Percentiles rank a stretch among this genome's conserved stretches.
These are phyloP conservation scores for Cynocephalus volans DNA, from an alignment of 2,113 vertebrate species.

Conservation along the genomic window DNA sequence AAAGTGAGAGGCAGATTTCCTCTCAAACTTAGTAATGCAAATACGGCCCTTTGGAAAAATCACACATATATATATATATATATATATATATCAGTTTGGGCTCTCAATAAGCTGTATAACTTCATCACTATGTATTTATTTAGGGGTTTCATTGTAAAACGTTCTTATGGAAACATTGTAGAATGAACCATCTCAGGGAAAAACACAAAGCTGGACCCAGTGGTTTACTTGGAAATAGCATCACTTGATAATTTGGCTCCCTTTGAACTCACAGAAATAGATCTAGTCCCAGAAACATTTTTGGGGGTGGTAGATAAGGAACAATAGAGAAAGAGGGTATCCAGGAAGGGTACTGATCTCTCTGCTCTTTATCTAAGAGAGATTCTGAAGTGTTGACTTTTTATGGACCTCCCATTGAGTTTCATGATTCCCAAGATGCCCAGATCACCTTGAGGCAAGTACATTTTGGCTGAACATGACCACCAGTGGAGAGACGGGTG, in stretches of 20 bases:
- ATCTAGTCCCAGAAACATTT: background rate
- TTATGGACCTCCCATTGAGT: background rate
- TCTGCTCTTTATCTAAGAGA: background rate
- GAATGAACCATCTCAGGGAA: background rate
- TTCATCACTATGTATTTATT: background rate
- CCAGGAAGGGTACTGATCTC: background rate
- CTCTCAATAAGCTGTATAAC: background rate
- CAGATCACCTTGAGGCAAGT: background rate
- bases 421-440: background rate
- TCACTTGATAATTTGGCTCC: background rate
- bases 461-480: background rate
- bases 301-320: accelerated
- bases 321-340: background rate
- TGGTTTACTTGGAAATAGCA: background rate
- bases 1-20: background rate
- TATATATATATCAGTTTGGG: no score
- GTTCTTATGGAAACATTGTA: background rate
- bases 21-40: background rate
- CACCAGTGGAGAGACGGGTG: background rate
- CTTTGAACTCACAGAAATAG: background rate
- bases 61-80: no score
- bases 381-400: background rate
- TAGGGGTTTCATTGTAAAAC: background rate
- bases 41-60: background rate
- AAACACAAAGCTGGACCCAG: background rate